A percentile compares a stretch with the other conserved stretches of the same genome.
phyloP scores from a whole-genome alignment of 30 jellyfish, hydroid and myxozoan species.

The Aurelia sp. region DNA sequence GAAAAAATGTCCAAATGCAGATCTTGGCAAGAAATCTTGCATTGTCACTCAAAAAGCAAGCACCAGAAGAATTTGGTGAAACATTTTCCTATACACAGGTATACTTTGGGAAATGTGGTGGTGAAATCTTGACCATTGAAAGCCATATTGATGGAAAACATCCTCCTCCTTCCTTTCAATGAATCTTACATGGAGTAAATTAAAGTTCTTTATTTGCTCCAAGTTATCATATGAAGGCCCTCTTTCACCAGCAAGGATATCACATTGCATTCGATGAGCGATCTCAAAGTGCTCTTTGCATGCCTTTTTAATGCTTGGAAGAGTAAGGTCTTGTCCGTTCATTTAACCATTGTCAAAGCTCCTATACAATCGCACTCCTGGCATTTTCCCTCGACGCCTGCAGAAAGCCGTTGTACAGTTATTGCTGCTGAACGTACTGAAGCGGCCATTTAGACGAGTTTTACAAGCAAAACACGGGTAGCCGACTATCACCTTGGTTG shows the following conservation, averaged over 20 bases:
- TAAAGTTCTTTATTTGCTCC: neutral
- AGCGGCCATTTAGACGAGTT: too few species aligned
- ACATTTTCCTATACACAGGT: too few species aligned
- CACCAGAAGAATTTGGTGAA: too few species aligned
- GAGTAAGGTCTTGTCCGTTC: neutral
- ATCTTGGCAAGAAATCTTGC: too few species aligned
- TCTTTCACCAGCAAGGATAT: conserved; percentile 38
- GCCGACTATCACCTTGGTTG: too few species aligned
- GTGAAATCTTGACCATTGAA: too few species aligned
- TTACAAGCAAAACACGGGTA: too few species aligned
- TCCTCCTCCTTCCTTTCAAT: conserved; percentile 14
- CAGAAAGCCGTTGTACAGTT: conserved; percentile 28
- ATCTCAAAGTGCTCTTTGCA: conserved; percentile 29
- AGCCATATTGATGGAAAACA: too few species aligned
- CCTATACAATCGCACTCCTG: conserved; percentile 27
- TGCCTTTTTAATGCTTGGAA: conserved; percentile 5
- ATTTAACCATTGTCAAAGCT: conserved; percentile 31
- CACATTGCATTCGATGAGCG: conserved; percentile 3
- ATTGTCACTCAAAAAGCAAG: too few species aligned
- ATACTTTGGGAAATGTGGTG: too few species aligned
- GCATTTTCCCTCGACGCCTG: conserved; percentile 32
- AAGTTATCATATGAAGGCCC: conserved; percentile 25
- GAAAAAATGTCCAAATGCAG: neutral
- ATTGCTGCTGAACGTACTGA: too few species aligned
- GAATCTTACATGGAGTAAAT: conserved; percentile 10